Evolutionary conservation across 1,140 invertebrate species (phyloP).

Genomic region (Hesperophylax magnus): DNA sequence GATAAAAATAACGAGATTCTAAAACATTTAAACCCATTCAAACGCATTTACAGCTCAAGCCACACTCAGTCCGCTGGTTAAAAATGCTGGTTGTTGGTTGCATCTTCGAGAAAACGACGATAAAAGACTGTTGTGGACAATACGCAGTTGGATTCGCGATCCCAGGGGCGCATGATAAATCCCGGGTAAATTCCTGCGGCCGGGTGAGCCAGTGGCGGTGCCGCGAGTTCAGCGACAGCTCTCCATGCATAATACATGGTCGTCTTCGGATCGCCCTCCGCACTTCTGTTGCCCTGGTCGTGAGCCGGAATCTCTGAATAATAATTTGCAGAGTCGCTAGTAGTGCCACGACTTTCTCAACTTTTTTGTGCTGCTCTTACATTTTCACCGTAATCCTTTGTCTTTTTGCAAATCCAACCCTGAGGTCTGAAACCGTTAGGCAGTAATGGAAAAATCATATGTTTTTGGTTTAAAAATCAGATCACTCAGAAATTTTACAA

Average conservation of each 20-base stretch:
- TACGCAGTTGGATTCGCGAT: neutral
- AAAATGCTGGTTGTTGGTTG: neutral
- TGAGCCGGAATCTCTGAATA: slow-evolving; percentile 12
- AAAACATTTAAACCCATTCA: neutral
- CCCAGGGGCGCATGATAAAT: neutral
- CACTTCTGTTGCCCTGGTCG: slow-evolving; percentile 2
- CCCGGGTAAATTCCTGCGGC: neutral
- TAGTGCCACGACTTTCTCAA: neutral
- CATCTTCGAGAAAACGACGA: neutral
- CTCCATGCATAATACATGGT: slow-evolving; percentile 21
- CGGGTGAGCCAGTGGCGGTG: neutral
- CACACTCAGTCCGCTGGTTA: neutral
- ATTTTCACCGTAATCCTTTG: too few relatives aligned
- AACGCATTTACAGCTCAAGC: neutral
- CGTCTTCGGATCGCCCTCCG: neutral
- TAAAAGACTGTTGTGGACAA: slow-evolving; percentile 15
- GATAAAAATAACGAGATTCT: too few relatives aligned
- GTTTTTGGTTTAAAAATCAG: too few relatives aligned
- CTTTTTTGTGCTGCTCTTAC: neutral
- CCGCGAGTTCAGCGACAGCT: neutral
- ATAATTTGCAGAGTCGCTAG: neutral
- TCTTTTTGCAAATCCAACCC: too few relatives aligned
- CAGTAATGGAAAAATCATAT: too few relatives aligned
- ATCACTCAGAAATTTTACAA: too few relatives aligned
- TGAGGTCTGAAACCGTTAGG: too few relatives aligned